phyloP scores from a whole-genome alignment of 30 jellyfish, hydroid and myxozoan genomes.

The Euphysa ruthae region DNA sequence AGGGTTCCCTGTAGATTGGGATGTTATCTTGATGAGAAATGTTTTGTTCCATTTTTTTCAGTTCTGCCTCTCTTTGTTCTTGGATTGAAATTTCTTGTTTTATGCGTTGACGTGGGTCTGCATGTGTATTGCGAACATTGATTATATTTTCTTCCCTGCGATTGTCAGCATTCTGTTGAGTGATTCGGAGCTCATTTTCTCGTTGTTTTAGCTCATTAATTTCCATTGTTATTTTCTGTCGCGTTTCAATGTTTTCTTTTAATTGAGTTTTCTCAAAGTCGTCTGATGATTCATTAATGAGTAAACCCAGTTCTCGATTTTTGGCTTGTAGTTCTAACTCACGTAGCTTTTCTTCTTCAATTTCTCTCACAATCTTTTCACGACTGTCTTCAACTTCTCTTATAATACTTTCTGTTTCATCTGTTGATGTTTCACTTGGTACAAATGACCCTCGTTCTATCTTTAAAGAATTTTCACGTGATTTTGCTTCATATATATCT shows the following conservation, averaged over 20 bases:
- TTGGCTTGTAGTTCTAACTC: slow-evolving; percentile 26
- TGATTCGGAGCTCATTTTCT: slow-evolving; percentile 7
- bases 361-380: slow-evolving; percentile 23
- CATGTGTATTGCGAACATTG: background rate
- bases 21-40: background rate
- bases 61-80: background rate
- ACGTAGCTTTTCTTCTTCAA: slow-evolving; percentile 17
- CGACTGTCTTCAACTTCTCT: slow-evolving; percentile 19
- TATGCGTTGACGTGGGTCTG: slow-evolving; percentile 5
- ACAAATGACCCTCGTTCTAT: slow-evolving; percentile 2
- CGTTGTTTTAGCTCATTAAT: slow-evolving; percentile 5
- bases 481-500: background rate
- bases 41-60: background rate
- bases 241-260: slow-evolving; percentile 15
- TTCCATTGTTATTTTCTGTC: slow-evolving; percentile 4
- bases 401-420: background rate
- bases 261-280: background rate
- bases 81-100: slow-evolving; percentile 7
- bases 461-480: slow-evolving; percentile 1
- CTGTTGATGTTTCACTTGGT: background rate
- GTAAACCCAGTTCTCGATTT: slow-evolving; percentile 5
- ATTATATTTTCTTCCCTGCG: background rate
- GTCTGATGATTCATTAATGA: background rate
- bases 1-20: no score
- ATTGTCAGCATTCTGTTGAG: background rate